A percentile compares a stretch with the other conserved stretches of the same genome.
Conservation (phyloP, 2,113 vertebrate species). For the Mirounga angustirostris region DNA sequence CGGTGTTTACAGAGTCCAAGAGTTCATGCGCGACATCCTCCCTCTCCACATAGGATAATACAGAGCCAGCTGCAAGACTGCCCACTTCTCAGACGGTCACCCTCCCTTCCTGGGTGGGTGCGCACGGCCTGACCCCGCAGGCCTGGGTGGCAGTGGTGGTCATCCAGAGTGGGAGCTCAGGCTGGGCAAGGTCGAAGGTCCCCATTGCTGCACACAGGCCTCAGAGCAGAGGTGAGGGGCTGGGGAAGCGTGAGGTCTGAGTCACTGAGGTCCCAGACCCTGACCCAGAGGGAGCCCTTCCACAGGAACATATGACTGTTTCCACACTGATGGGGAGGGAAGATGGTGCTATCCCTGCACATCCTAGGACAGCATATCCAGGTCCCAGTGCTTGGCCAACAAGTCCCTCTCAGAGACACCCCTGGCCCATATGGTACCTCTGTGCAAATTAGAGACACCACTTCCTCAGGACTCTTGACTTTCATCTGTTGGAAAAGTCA, state of each 20-base stretch:
- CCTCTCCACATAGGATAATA: background rate
- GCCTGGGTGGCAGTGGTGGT: background rate
- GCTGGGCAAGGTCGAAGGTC: background rate
- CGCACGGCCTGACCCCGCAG: background rate
- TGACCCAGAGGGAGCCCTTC: background rate
- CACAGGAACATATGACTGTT: background rate
- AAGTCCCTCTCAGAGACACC: background rate
- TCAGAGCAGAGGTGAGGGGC: background rate
- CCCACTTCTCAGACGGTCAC: background rate
- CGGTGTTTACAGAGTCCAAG: background rate
- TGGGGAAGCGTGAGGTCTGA: background rate
- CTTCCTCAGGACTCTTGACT: constrained; percentile 19
- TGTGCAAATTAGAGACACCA: background rate
- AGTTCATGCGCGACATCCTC: background rate
- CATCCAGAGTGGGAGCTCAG: background rate
- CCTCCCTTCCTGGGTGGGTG: background rate
- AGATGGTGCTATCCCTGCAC: background rate
- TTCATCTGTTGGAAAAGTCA: background rate
- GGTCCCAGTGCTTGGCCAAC: background rate
- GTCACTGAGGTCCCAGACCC: background rate
- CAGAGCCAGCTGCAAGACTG: background rate
- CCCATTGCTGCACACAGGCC: background rate
- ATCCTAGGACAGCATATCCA: background rate
- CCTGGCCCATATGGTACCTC: background rate
- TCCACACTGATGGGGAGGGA: background rate